Evolutionary conservation across 2,888 invertebrate species (phyloP).

Genomic region (Heteropelma amictum): DNA sequence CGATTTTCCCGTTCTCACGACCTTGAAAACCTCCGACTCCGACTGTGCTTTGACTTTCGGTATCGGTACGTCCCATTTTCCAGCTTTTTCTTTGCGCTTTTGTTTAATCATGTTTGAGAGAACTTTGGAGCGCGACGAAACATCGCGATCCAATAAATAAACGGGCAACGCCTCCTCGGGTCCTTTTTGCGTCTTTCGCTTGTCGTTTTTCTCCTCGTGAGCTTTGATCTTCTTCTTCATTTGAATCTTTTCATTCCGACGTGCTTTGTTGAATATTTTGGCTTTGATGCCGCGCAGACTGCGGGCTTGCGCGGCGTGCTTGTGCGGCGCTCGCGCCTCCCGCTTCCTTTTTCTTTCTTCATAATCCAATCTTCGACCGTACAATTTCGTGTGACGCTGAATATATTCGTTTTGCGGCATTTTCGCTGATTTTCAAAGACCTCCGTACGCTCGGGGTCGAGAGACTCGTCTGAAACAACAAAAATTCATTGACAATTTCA

Average conservation of each 20-base stretch:
- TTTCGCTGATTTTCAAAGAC: conserved; percentile 60
- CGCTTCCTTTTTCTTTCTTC: conserved; percentile 97
- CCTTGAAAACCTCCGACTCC: conserved; percentile 97
- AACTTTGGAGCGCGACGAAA: conserved; percentile 95
- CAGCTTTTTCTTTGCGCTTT: conserved; percentile 99
- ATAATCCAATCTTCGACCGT: conserved; percentile 97
- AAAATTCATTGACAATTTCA: conserved; percentile 22
- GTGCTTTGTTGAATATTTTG: conserved; percentile 97
- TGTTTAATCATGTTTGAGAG: conserved; percentile 99
- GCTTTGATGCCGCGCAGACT: conserved; percentile 97
- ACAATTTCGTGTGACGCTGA: conserved; percentile 97
- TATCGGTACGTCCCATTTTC: conserved; percentile 99
- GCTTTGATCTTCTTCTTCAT: conserved; percentile 99
- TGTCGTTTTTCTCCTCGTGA: conserved; percentile 96
- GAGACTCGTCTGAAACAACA: conserved; percentile 39
- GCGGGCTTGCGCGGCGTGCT: conserved; percentile 92
- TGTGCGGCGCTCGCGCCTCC: conserved; percentile 96
- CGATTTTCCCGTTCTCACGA: conserved; percentile 93
- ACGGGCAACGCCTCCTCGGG: conserved; percentile 96
- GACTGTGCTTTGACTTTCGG: conserved; percentile 98
- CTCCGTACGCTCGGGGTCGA: background rate
- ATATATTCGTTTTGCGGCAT: conserved; percentile 99
- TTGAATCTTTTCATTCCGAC: conserved; percentile 98
- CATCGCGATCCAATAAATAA: conserved; percentile 97
- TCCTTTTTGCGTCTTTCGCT: conserved; percentile 88